phyloP scores from a whole-genome alignment of 2,888 invertebrate genomes.

The Tethea ocularis region DNA sequence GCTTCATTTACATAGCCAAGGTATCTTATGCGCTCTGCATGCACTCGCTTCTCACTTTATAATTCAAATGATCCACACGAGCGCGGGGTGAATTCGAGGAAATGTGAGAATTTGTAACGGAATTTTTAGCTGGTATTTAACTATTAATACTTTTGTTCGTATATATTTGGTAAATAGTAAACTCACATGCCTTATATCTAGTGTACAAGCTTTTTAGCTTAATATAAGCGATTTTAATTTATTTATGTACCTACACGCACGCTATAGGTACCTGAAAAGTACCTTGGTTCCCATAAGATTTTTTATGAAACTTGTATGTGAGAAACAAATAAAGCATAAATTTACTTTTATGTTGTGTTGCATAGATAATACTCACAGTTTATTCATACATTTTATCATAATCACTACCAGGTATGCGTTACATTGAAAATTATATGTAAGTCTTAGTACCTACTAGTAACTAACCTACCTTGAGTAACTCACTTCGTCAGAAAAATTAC shows the following conservation, averaged over 20 bases:
- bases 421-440: not conserved
- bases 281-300: not conserved
- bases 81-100: slow-evolving; percentile 62
- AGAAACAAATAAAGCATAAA: not conserved
- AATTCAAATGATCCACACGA: slow-evolving; percentile 77
- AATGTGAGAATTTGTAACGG: slow-evolving; percentile 82
- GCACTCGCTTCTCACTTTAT: slow-evolving; percentile 79
- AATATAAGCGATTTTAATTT: too few species aligned
- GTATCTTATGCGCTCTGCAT: slow-evolving; percentile 75
- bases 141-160: slow-evolving; percentile 14
- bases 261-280: not conserved
- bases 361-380: not conserved
- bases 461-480: not conserved
- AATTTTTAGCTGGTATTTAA: slow-evolving; percentile 50
- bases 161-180: not conserved
- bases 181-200: too few species aligned
- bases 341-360: not conserved
- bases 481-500: not conserved
- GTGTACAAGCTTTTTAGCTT: too few species aligned
- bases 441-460: not conserved
- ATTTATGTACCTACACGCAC: too few species aligned
- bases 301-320: not conserved
- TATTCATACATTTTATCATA: not conserved
- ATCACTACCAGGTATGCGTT: not conserved
- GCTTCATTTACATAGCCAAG: slow-evolving; percentile 74